These are phyloP conservation scores for Microctenopoma stevenorrisi DNA, from an alignment of 2,797 vertebrate species.

Conservation along the genomic window DNA sequence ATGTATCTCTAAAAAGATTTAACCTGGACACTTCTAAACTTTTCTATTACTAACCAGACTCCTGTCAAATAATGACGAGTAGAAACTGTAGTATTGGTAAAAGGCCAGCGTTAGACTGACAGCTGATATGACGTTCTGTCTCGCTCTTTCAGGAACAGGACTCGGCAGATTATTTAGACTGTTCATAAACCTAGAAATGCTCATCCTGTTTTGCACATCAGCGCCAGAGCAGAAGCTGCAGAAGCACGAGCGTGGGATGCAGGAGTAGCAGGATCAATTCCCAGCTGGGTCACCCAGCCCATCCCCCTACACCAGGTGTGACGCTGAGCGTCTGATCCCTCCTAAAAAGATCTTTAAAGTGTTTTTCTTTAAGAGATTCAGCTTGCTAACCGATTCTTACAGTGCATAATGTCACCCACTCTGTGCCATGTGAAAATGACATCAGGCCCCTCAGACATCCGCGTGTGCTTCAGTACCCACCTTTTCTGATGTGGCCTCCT, in stretches of 20 bases:
- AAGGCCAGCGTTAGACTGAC: neutral
- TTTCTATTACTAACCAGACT: neutral
- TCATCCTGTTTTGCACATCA: too few relatives aligned
- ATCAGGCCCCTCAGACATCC: constrained; percentile 35
- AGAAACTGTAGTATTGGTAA: constrained; percentile 22
- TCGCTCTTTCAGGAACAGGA: neutral
- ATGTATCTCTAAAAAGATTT: neutral
- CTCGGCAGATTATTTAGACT: constrained; percentile 1
- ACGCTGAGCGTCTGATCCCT: too few relatives aligned
- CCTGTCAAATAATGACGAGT: constrained; percentile 10
- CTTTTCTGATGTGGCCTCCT: constrained; percentile 10
- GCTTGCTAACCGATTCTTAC: constrained; percentile 7
- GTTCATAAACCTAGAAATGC: neutral
- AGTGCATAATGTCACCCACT: constrained; percentile 16
- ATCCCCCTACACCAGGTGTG: too few relatives aligned
- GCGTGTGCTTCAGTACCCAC: constrained; percentile 43
- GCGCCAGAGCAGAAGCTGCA: too few relatives aligned
- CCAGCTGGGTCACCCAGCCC: too few relatives aligned
- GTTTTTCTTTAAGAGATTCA: constrained; percentile 2
- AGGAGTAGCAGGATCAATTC: too few relatives aligned
- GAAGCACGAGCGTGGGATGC: too few relatives aligned
- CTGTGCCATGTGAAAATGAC: constrained; percentile 26
- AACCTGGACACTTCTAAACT: neutral
- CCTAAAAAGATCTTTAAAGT: too few relatives aligned
- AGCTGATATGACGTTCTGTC: constrained; percentile 7